Conservation (phyloP, 2,888 invertebrate genomes). For the Elysia crispata region DNA sequence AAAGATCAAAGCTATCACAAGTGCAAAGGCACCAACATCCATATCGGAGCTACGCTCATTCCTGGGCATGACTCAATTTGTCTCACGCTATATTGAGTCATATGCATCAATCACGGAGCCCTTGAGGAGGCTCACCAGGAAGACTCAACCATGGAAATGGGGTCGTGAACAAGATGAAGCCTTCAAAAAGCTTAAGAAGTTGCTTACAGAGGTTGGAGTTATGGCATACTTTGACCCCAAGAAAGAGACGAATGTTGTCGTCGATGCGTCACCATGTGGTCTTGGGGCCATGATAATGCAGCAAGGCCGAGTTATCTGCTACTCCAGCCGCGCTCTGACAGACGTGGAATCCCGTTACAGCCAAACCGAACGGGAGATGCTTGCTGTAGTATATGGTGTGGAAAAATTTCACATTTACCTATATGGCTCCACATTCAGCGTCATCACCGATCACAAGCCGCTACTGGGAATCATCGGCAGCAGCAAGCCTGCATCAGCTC, state of each 20-base stretch:
- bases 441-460: slow-evolving; percentile 67
- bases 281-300: slow-evolving; percentile 58
- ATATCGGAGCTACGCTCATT: slow-evolving; percentile 13
- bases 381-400: slow-evolving; percentile 62
- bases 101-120: slow-evolving; percentile 28
- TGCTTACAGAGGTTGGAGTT: slow-evolving; percentile 49
- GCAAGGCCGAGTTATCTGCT: slow-evolving; percentile 53
- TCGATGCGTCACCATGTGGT: slow-evolving; percentile 61
- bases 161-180: slow-evolving; percentile 43
- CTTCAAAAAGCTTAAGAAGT: slow-evolving; percentile 54
- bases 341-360: slow-evolving; percentile 58
- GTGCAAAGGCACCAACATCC: neutral
- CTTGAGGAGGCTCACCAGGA: slow-evolving; percentile 16
- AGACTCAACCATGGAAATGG: slow-evolving; percentile 54
- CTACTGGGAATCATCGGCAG: slow-evolving; percentile 60
- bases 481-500: slow-evolving; percentile 56
- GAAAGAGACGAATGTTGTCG: slow-evolving; percentile 53
- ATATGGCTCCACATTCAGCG: slow-evolving; percentile 57
- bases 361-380: slow-evolving; percentile 62
- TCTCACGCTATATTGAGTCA: neutral
- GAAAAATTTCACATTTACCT: slow-evolving; percentile 66
- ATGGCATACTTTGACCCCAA: slow-evolving; percentile 57
- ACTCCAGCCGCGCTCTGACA: slow-evolving; percentile 57
- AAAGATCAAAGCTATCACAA: slow-evolving; percentile 5
- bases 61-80: slow-evolving; percentile 34